Conservation (phyloP, 2,888 invertebrate genomes). For the Gasteruption jaculator region DNA sequence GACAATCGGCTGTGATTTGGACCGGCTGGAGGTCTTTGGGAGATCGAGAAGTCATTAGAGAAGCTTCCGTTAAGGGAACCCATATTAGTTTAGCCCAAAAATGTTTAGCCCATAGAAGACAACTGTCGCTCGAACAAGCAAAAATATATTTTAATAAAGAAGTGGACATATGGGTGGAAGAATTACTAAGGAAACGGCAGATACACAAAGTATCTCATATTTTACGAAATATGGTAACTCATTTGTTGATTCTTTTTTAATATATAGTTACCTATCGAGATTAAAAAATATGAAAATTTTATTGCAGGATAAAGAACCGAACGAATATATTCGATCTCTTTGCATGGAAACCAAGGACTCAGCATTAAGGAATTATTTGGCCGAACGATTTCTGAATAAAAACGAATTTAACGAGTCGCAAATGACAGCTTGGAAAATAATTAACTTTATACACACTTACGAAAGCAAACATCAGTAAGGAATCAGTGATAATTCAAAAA, state of each 20-base stretch:
- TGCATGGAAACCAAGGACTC: conserved; percentile 60
- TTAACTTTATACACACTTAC: conserved; percentile 41
- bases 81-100: conserved; percentile 59
- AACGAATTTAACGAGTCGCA: conserved; percentile 43
- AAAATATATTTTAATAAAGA: conserved; percentile 47
- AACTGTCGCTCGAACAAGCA: conserved; percentile 55
- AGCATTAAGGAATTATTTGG: conserved; percentile 62
- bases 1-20: conserved; percentile 62
- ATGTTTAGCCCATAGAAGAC: conserved; percentile 58
- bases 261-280: too few relatives aligned
- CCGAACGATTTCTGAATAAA: conserved; percentile 60
- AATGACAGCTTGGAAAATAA: conserved; percentile 49
- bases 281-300: too few relatives aligned
- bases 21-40: conserved; percentile 63
- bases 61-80: conserved; percentile 66
- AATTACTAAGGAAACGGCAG: conserved; percentile 60
- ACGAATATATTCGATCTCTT: conserved; percentile 56
- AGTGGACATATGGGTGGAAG: conserved; percentile 63
- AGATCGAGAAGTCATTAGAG: conserved; percentile 62
- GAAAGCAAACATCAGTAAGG: conserved; percentile 36
- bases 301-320: conserved; percentile 55
- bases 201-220: conserved; percentile 65
- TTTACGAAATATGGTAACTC: conserved; percentile 56
- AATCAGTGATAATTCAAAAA: conserved; percentile 9
- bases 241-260: conserved; percentile 8